phyloP scores from a whole-genome alignment of 2,113 vertebrate genomes.

The Pogonocichla stellata region DNA sequence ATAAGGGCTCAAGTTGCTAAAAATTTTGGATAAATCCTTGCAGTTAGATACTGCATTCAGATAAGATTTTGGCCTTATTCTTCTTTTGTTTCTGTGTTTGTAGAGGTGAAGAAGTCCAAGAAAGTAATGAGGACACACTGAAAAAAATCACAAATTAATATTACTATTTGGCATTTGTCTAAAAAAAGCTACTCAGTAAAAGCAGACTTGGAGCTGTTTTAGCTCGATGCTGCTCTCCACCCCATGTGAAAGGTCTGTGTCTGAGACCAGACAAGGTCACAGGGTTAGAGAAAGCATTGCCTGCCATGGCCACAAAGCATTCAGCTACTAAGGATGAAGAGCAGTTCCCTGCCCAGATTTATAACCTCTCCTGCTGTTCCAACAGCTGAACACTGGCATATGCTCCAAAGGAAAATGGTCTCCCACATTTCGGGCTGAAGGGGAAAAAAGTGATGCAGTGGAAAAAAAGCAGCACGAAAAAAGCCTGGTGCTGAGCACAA shows the following conservation, averaged over 20 bases:
- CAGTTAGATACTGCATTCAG: neutral
- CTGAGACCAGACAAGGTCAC: neutral
- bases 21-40: neutral
- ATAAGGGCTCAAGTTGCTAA: neutral
- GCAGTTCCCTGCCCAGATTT: neutral
- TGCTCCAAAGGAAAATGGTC: constrained; percentile 9
- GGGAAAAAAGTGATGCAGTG: neutral
- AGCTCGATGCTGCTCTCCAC: neutral
- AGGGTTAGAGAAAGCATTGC: neutral
- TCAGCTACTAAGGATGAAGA: constrained; percentile 7
- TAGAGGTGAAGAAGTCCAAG: neutral
- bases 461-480: neutral
- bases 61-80: neutral
- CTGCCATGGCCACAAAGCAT: neutral
- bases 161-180: neutral
- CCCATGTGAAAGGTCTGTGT: neutral
- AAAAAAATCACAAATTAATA: neutral
- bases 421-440: neutral
- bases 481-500: neutral
- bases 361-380: constrained; percentile 30
- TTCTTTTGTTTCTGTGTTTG: neutral
- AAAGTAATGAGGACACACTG: neutral
- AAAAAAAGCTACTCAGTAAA: neutral
- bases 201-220: neutral
- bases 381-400: neutral